Conservation (phyloP, 2,113 vertebrate species). For the Osmerus mordax region DNA sequence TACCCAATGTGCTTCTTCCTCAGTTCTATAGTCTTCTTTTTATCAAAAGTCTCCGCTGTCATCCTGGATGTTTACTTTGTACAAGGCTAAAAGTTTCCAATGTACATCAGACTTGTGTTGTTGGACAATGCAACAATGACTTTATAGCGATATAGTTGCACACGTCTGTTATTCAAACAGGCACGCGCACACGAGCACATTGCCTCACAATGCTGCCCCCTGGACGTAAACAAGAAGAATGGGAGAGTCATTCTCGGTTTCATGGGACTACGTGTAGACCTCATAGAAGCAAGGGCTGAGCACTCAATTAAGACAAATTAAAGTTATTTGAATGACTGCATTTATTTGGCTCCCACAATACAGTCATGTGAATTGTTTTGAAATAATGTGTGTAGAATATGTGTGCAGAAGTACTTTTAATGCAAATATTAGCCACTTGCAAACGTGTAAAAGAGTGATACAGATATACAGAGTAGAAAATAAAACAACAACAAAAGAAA, state of each 20-base stretch:
- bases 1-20: conserved; percentile 87
- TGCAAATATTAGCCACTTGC: conserved; percentile 48
- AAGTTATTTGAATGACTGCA: conserved; percentile 57
- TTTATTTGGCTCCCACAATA: conserved; percentile 77
- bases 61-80: conserved; percentile 41
- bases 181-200: too few relatives aligned
- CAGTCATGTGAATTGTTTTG: conserved; percentile 62
- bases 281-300: too few relatives aligned
- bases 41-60: conserved; percentile 72
- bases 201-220: too few relatives aligned
- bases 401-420: conserved; percentile 40
- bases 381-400: conserved; percentile 50
- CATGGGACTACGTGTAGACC: too few relatives aligned
- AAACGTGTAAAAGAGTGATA: conserved; percentile 39
- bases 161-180: too few relatives aligned
- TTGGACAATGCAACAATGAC: too few relatives aligned
- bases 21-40: conserved; percentile 81
- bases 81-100: too few relatives aligned
- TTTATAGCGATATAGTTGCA: too few relatives aligned
- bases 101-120: too few relatives aligned
- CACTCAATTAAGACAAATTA: background rate
- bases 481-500: conserved; percentile 16
- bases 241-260: too few relatives aligned
- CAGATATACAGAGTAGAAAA: conserved; percentile 43
- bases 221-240: too few relatives aligned